Evolutionary conservation across 2,888 invertebrate genomes (phyloP), one percentile per base, ranked within the genome.

Genomic region (Phortica okadai): DNA sequence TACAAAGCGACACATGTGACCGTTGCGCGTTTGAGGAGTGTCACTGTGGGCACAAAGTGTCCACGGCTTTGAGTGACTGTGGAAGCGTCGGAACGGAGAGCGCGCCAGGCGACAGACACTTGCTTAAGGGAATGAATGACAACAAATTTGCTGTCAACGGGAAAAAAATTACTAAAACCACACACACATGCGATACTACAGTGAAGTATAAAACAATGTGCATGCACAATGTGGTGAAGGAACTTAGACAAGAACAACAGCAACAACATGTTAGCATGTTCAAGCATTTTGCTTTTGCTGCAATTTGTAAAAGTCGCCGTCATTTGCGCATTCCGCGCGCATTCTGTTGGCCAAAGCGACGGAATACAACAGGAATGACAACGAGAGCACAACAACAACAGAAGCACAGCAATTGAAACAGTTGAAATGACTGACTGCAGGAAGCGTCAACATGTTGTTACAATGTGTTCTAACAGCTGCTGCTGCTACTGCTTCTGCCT

Each of bases 221-320:
- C 6, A 45, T 45, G 45, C 45, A 45, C 7, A 45, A 45, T 21
- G 21, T 21, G 45, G 10, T 8, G 10, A 50, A 50, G 0, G 50
- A 11, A 50, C 50, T 50, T 50, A 50, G 50, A 50, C 50, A 50
- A 50, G 3, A 6, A 6, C 33, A 33, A 33, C 33, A 33, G 33
- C 33, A 33, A 33, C 33, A 33, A 33, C 33, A 50, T 8, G 50
- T 50, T 50, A 33, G 4, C 33, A 50, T 8, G 50, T 50, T 50
- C 50, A 67, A 45, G 50, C 69, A 21, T 16, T 25, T n/a, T 33
- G 56, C 70, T 72, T 56, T 54, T 33, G 10, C 54, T 72, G 56
- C 56, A 72, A 72, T 72, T 72, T 72, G 70, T 72, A 66, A 33
- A 33, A 54, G 70, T 44, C n/a, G 70, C 33, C 21, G 54, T 14